Base-by-base conservation (phyloP, 2,888 invertebrate species). In the Tuberolachnus salignus region DNA sequence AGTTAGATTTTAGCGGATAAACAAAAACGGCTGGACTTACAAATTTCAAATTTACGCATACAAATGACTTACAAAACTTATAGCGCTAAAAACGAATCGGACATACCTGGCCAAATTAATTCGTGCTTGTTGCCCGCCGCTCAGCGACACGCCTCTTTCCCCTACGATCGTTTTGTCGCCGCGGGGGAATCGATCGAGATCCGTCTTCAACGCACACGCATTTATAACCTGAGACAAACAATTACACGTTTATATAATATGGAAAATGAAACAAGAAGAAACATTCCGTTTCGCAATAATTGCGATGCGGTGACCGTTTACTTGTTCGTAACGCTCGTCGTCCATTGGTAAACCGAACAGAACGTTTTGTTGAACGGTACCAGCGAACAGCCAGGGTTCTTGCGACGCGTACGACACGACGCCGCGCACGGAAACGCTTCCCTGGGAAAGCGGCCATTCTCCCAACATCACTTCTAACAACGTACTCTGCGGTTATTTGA, bases 281-380 rank as follows among this genome's bases (percentile, higher is more conserved):
- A 0, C 23, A 34, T 46, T 46, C 49, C n/a, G n/a, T n/a, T n/a
- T n/a, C n/a, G n/a, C n/a, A n/a, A n/a, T n/a, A n/a, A n/a, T n/a
- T n/a, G n/a, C n/a, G n/a, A n/a, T n/a, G n/a, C n/a, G n/a, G n/a
- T n/a, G n/a, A n/a, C n/a, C n/a, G 21, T 55, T 21, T 42, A 89
- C 87, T 84, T 91, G 88, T 81, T 89, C 87, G 84, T 94, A 94
- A 83, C 91, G 89, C 44, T 89, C 88, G 42, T 89, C 88, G 83
- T 91, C 91, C 90, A 90, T 92, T 81, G 89, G 87, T 83, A 89
- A 89, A 0, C 97, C 97, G 86, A 98, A 98, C 1, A 96, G 86
- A 82, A 98, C 94, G 85, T 98, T 98, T 84, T 97, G 95, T 13
- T 94, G 88, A 0, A 98, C 91, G 81, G 93, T 92, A 84, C 91